A percentile compares a stretch with the other conserved stretches of the same genome.
phyloP scores from a whole-genome alignment of 2,113 vertebrate genomes.

The Xiphophorus maculatus region DNA sequence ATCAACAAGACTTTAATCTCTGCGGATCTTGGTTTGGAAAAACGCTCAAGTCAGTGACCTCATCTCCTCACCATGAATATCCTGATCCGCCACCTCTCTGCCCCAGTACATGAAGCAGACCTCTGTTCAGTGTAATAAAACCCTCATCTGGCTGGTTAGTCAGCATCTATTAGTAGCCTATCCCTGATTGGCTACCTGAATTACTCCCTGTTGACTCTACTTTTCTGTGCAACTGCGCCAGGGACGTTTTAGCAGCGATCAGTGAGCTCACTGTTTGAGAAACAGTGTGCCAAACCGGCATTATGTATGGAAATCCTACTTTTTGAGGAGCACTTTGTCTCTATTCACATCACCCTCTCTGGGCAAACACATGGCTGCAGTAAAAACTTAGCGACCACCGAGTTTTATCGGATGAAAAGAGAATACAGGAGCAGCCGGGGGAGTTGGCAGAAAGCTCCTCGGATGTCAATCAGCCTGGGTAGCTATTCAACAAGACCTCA shows the following conservation, averaged over 20 bases:
- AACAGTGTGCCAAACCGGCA: constrained; percentile 55
- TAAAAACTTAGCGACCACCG: constrained; percentile 64
- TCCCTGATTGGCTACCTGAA: constrained; percentile 57
- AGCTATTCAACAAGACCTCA: constrained; percentile 64
- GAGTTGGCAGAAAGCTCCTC: constrained; percentile 59
- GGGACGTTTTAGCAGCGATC: constrained; percentile 57
- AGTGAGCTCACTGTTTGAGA: constrained; percentile 62
- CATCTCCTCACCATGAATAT: constrained; percentile 59
- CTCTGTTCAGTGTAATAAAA: constrained; percentile 58
- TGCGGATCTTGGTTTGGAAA: constrained; percentile 27
- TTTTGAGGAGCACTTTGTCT: constrained; percentile 70
- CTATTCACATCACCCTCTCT: constrained; percentile 59
- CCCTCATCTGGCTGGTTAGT: constrained; percentile 61
- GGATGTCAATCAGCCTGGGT: constrained; percentile 63
- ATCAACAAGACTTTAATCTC: constrained; percentile 45
- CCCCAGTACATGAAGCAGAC: constrained; percentile 51
- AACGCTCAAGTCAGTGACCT: constrained; percentile 56
- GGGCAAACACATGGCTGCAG: constrained; percentile 59
- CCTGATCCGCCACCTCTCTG: constrained; percentile 31
- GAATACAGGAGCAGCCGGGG: constrained; percentile 63
- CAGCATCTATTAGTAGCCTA: constrained; percentile 41
- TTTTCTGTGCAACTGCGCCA: constrained; percentile 48
- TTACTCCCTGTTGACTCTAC: constrained; percentile 55
- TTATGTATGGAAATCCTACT: constrained; percentile 62
- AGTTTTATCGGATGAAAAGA: constrained; percentile 61